These are phyloP conservation scores for Dendrolimus houi DNA, from an alignment of 2,888 invertebrate genomes.

Conservation along the genomic window DNA sequence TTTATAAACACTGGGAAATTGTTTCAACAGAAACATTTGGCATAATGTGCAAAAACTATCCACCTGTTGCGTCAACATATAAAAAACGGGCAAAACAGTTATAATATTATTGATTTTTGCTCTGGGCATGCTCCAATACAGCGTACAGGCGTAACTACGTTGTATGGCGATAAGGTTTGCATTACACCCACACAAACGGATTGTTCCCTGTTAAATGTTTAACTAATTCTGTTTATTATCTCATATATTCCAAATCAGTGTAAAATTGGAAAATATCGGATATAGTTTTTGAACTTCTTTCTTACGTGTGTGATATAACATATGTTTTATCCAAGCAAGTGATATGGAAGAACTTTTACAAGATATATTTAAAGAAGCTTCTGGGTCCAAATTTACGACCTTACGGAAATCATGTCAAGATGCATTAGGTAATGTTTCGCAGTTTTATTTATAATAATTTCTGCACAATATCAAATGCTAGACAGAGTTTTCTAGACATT, in stretches of 20 bases:
- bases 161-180: conserved; percentile 41
- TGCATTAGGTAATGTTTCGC: conserved; percentile 82
- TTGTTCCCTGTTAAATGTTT: not conserved
- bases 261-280: no score
- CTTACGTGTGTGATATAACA: not conserved
- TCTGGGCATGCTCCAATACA: conserved; percentile 56
- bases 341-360: conserved; percentile 89
- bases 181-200: conserved; percentile 43
- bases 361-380: conserved; percentile 90
- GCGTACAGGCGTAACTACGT: conserved; percentile 25
- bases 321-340: not conserved
- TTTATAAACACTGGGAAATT: no score
- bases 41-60: conserved; percentile 5
- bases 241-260: no score
- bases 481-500: no score
- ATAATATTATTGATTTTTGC: conserved; percentile 57
- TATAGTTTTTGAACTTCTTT: no score
- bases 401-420: conserved; percentile 90
- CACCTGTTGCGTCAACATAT: conserved; percentile 48
- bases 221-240: conserved; percentile 4
- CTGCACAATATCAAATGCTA: no score
- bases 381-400: conserved; percentile 83
- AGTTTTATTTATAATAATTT: no score
- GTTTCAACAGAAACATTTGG: no score
- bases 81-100: conserved; percentile 20